phyloP scores from a whole-genome alignment of 1,140 invertebrate species.

The Grapholita molesta region DNA sequence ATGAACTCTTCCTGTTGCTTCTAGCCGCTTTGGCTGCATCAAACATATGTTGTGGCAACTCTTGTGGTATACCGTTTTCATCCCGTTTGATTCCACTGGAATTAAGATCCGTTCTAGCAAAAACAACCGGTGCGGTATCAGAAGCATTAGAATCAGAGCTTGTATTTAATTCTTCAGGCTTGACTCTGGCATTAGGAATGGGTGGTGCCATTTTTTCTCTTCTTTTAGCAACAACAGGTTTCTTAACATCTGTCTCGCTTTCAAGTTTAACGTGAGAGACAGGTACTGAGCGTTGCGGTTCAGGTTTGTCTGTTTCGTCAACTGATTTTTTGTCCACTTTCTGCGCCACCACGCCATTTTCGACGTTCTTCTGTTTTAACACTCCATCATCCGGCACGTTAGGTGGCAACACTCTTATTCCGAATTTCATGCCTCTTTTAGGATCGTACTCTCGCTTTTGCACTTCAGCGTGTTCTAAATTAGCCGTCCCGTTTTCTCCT shows the following conservation, averaged over 20 bases:
- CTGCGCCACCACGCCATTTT: conserved; percentile 62
- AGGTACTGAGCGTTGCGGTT: conserved; percentile 49
- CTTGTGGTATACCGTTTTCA: conserved; percentile 80
- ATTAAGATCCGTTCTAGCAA: conserved; percentile 67
- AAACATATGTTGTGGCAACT: conserved; percentile 84
- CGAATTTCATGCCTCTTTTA: conserved; percentile 82
- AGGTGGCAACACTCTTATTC: conserved; percentile 82
- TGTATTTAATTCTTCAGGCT: conserved; percentile 44
- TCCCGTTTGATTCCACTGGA: conserved; percentile 80
- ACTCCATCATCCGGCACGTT: conserved; percentile 75
- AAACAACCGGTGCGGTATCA: conserved; percentile 45
- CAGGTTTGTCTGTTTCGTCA: conserved; percentile 76
- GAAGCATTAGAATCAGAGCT: conserved; percentile 54
- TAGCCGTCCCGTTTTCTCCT: conserved; percentile 66
- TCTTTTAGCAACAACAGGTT: conserved; percentile 74
- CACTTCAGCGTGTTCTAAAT: conserved; percentile 66
- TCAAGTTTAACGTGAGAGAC: conserved; percentile 58
- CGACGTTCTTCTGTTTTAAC: conserved; percentile 71
- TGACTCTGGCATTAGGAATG: conserved; percentile 68
- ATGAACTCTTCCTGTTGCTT: conserved; percentile 81
- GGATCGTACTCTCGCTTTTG: conserved; percentile 72
- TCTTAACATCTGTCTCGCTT: conserved; percentile 64
- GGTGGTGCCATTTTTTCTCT: conserved; percentile 74
- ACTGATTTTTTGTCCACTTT: conserved; percentile 63
- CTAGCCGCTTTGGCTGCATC: conserved; percentile 84